Evolutionary conservation across 2,113 vertebrate species (phyloP).

Genomic region (Patagioenas fasciata): DNA sequence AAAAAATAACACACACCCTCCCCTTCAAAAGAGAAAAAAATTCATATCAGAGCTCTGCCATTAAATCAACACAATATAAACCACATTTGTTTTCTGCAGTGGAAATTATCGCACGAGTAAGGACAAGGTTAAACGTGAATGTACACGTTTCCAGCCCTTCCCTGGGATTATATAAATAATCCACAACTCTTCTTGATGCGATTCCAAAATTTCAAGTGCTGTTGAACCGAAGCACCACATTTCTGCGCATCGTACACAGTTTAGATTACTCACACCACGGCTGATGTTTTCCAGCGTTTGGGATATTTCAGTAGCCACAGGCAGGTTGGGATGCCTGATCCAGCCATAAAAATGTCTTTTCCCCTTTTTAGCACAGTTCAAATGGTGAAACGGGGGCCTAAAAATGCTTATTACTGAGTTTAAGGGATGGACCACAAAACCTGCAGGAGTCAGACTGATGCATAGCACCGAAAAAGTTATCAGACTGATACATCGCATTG

Average conservation of each 20-base stretch:
- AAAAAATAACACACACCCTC: not conserved
- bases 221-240: not conserved
- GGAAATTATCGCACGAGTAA: not conserved
- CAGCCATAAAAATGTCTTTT: not conserved
- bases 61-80: not conserved
- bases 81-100: not conserved
- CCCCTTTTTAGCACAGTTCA: not conserved
- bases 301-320: not conserved
- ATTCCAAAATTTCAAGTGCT: not conserved
- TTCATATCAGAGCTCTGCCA: not conserved
- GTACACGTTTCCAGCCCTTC: not conserved
- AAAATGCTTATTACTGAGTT: not conserved
- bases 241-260: accelerated
- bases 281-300: not conserved
- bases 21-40: not conserved
- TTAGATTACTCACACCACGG: accelerated
- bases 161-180: not conserved
- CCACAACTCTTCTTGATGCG: not conserved
- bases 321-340: accelerated
- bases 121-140: not conserved
- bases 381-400: not conserved
- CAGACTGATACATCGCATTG: accelerated
- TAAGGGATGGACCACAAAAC: not conserved
- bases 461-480: not conserved
- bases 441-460: accelerated